Base-by-base conservation (phyloP, 2,113 vertebrate genomes). In the Rhipidura dahli region DNA sequence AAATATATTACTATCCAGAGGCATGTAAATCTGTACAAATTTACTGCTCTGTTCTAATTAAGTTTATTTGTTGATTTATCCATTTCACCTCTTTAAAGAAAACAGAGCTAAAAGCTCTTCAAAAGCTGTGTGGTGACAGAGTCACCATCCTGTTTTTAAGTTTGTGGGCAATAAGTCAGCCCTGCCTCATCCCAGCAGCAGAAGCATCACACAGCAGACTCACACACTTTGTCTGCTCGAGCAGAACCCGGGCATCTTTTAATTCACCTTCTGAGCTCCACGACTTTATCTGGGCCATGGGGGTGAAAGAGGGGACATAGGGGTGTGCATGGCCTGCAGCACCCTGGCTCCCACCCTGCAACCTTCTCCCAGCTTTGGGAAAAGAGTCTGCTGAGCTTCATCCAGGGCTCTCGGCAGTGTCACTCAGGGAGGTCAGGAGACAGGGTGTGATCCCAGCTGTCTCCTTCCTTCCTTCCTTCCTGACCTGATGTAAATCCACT, bases 1-100 rank as follows among this genome's bases (percentile, higher is more conserved):
- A 31, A 63, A 64, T 87, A 44, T 90, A 92, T 84, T 91, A 71
- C 75, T 65, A 86, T 73, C 90, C 42, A 84, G 90, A 94, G 80
- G 44, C 54, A 78, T 26, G 22, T 82, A 96, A 96, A 97, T 83
- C 77, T 24, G 24, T 30, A 83, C 23, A 83, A 93, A 87, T 95
- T 95, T 94, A 95, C 80, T 90, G 79, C 84, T 90, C 35, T 63
- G 85, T 65, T 97, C 70, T 94, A 97, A 96, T 94, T 96, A 90
- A 78, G 94, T 96, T 97, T 97, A 95, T 96, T 90, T 96, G 88
- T 96, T 95, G 94, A 91, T 97, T 96, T 97, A 94, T 90, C 82
- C 49, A 61, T 60, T 95, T 96, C 87, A 96, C 90, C 92, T 90
- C 90, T 97, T 97, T 93, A 92, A 95, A 94, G 93, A 94, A 97